Evolutionary conservation across 1,140 invertebrate genomes (phyloP), one percentile per base, ranked within the genome.

Genomic region (Temnothorax nylanderi): DNA sequence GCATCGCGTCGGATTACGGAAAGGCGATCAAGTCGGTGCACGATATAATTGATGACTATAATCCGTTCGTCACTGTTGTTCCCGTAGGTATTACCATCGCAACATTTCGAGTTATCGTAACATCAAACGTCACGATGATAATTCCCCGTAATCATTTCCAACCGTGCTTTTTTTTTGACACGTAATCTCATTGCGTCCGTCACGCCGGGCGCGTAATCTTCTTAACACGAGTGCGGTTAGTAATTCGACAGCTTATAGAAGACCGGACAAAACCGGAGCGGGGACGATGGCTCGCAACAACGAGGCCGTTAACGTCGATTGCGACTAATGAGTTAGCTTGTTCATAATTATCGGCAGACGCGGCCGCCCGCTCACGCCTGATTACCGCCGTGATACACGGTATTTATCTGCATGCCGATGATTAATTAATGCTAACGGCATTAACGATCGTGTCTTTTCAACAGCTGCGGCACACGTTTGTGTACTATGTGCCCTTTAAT

Each of bases 271-370:
- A 72, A 26, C 49, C 6, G 21, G 26, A 32, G 58, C 58, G 34
- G 60, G 32, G 62, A 13, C 51, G 47, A 47, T 32, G 75, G 74
- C n/a, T 58, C 26, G 51, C 51, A 54, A 32, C 81, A 65, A 86
- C 74, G 51, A 78, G 80, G 80, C 87, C 69, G 87, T 91, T 89
- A 89, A 91, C 62, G 89, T 91, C 82, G 65, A 78, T 64, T 84
- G 86, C 78, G 88, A 89, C 86, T 91, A 91, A 91, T 77, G 90
- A 89, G 84, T 91, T 82, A 26, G 84, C 82, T 78, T 88, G 86
- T 89, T 91, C 88, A 91, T 91, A 91, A 91, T 91, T 89, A 91
- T 91, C 65, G 76, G 77, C 72, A 56, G 75, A 81, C 80, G 64
- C 74, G 62, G 72, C 51, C 60, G 34, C 34, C 71, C 54, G 87